Evolutionary conservation across 2,113 vertebrate genomes (phyloP), one percentile per base, ranked within the genome.

Genomic region (Falco punctatus): DNA sequence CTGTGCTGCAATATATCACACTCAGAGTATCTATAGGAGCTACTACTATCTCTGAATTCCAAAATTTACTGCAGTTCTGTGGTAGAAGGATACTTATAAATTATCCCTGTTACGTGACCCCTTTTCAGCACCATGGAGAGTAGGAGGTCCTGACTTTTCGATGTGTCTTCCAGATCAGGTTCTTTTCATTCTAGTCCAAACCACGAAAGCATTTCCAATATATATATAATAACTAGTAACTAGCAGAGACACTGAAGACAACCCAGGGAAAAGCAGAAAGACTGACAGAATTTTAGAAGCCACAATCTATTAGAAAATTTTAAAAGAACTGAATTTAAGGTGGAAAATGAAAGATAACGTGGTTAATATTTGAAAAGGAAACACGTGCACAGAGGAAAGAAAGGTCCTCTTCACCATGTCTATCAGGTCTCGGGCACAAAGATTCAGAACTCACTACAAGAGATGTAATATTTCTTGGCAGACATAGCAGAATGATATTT

Each of bases 1-100:
- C 86, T 94, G 82, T 49, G 27, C 65, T 92, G 81, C 48, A 95
- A 66, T 96, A 70, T 24, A 88, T 97, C 95, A 92, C 59, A 61
- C 64, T 94, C 94, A 81, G 77, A 86, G 46, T 88, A 82, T 70
- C 70, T 81, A 44, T 69, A 89, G 61, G 80, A 95, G 49, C 78
- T 81, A 54, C 81, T 88, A 44, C 92, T 85, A 86, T 9, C 67
- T 48, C 88, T 59, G 95, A 94, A 94, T 95, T 65, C 77, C 19
- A 94, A 65, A 72, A 90, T 88, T 46, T 90, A 69, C 81, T 82
- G 72, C 69, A 88, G 27, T 72, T 92, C 49, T 62, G 22, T 55
- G 28, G 11, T 52, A 79, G 90, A 80, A 38, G 21, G 17, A 82
- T 94, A 35, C 22, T 38, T 78, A 59, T 38, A 91, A 86, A 88